Evolutionary conservation across 2,888 invertebrate species (phyloP), one percentile per base, ranked within the genome.

Genomic region (Amiota communis): DNA sequence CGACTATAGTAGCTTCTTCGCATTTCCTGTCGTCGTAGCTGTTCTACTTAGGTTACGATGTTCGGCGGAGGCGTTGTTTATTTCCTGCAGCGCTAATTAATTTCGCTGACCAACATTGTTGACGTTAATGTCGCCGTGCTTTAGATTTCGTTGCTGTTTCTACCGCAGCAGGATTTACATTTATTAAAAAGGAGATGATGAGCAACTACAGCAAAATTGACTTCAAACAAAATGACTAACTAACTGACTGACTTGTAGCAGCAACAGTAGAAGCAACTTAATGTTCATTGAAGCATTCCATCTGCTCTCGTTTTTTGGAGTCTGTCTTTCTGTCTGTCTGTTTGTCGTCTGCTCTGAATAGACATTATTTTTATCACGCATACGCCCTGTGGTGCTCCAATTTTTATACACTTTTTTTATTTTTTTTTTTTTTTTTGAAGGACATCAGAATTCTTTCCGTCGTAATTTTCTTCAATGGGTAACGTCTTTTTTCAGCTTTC

Each of bases 71-170:
- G 20, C 15, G 59, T 15, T 17, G 59, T 17, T n/a, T 59, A 80
- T 81, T 81, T 83, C 83, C 86, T 82, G 84, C 83, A 83, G 86
- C 80, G 86, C 83, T 83, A 83, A 83, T 83, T 83, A 83, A 83
- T 83, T 83, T 83, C 80, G 78, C 80, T 82, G 84, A 79, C 86
- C 84, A 84, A 74, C 81, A 78, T 76, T 78, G 74, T 23, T 36
- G 23, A 11, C 63, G 36, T 36, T 36, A 36, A 36, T 6, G 36
- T 36, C 36, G 36, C 8, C 3, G 36, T 36, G 36, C 36, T 36
- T 36, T 36, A 36, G 36, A 36, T 2, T 36, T 6, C 36, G 36
- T 36, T 36, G 8, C 3, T 36, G 36, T 36, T 36, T 36, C 73
- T 72, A 78, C 59, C 59, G 67, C 75, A 71, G 70, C 77, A 72